Base-by-base conservation (phyloP, 1,140 invertebrate species). In the Penaeus japonicus region DNA sequence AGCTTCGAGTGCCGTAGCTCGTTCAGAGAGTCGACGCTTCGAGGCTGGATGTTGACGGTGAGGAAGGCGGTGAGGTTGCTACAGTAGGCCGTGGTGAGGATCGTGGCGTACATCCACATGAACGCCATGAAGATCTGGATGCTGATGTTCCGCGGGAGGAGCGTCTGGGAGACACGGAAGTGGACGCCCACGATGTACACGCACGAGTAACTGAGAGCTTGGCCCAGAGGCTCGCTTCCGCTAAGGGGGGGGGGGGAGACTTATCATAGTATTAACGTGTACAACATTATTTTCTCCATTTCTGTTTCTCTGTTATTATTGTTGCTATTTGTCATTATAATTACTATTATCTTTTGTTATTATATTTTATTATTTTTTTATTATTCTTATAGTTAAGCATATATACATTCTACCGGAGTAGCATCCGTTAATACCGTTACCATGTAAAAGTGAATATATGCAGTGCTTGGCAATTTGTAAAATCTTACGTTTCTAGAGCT, bases 21-120 rank as follows among this genome's bases (percentile, higher is more conserved):
- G 55, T 73, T 32, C 1, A 87, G 35, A 17, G 85, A 80, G 57
- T 87, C 85, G 22, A 87, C 30, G 32, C 47, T 27, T 27, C 18
- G 35, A 4, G 85, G 77, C 17, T 35, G 55, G n/a, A 55, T 87
- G 55, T 62, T 65, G 22, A 87, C 75, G 3, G 78, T 75, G 15
- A 87, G 78, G 78, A 87, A 87, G 57, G 85, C 85, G 24, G 85
- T 87, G 55, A 87, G 78, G 77, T 87, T 87, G 59, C 73, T 87
- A 15, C 85, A 53, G 78, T 87, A 87, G 77, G 77, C 85, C 55
- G 78, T 87, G 30, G 85, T 87, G 12, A 87, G 32, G 35, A 87
- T 81, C 30, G 59, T 81, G 0, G 85, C 57, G 77, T 87, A 87
- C 20, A 87, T 2, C 78, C 85, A 80, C 4, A 87, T 77, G 59